Base-by-base conservation (phyloP, 2,113 vertebrate genomes). In the Menura novaehollandiae region DNA sequence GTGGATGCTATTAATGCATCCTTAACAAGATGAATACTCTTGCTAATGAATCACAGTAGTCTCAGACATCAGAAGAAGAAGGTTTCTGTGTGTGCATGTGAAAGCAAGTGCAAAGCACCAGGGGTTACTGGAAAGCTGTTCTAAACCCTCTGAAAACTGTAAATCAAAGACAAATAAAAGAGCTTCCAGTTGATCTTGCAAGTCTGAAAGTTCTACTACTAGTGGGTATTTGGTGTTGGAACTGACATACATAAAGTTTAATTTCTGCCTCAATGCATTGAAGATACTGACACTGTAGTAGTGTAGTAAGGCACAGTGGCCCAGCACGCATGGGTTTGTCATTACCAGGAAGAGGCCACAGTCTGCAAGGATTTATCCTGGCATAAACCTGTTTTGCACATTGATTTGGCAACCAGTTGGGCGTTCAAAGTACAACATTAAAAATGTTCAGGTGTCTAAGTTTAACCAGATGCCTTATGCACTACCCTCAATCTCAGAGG, bases 1-100 rank as follows among this genome's bases (percentile, higher is more conserved):
- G 63, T 88, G 49, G 46, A 60, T 95, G 77, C 30, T 94, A 73
- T 88, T 93, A 93, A 82, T 96, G 81, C 51, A 89, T 87, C 71
- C 49, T 79, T 89, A 89, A 88, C 43, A 93, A 82, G 93, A 91
- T 76, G 84, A 95, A 89, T 82, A 62, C 32, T 88, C 53, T 87
- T 3, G 7, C 37, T 96, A 91, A 94, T 88, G 87, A 96, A 91
- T 93, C 62, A 21, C 84, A 33, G 53, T 72, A 72, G 41, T 64
- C 23, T 87, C 87, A 91, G 49, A 73, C 37, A 89, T 79, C 77
- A 88, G 53, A 92, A 26, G 66, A 76, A 47, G 28, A 72, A 91
- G 49, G 26, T 28, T 80, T 92, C 27, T 85, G 4, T 69, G 41
- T 51, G 33, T 80, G 46, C 44, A 19, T 83, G 28, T 46, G n/a